Evolutionary conservation across 2,888 invertebrate genomes (phyloP), one percentile per base, ranked within the genome.

Genomic region (Allolobophora icterica): DNA sequence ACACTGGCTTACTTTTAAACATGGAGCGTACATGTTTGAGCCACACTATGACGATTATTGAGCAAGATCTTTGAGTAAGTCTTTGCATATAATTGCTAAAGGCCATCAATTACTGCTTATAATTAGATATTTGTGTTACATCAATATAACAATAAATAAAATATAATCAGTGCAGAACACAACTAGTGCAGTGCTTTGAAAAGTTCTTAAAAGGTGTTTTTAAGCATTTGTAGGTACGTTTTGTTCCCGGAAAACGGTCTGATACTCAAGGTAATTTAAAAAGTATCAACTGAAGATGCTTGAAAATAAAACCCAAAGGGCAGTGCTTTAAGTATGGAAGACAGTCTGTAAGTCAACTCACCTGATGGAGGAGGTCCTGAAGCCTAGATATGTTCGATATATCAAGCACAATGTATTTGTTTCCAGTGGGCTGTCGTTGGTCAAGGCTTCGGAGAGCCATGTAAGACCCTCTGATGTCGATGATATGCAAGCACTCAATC

Each of bases 331-430:
- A 71, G 71, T n/a, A n/a, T n/a, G 8, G 30, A n/a, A 71, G 71
- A 3, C n/a, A n/a, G n/a, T n/a, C 71, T 71, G n/a, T 24, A 3
- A 1, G 2, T 21, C 24, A 1, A 21, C 97, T 45, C 4, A 92
- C 92, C 92, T 93, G 93, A 83, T 91, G 91, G 33, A 93, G 87
- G 45, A 92, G 84, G 19, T 89, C 40, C 71, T 91, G 90, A 24
- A 92, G 91, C 2, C 91, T 90, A 38, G 89, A 58, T 89, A 91
- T 92, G 42, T 91, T 91, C 30, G 92, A 92, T 71, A 93, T 89
- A 89, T 93, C 93, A 35, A 93, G 90, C 58, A 93, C 91, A 58
- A 93, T 93, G 90, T 92, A 91, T 34, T 91, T 90, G 90, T 92
- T 91, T 15, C 87, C 90, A 19, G 42, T n/a, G 15, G 40, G 33